A percentile compares a stretch with the other conserved stretches of the same genome.
Conservation (phyloP, 2,113 vertebrate genomes). For the Myocastor coypus region DNA sequence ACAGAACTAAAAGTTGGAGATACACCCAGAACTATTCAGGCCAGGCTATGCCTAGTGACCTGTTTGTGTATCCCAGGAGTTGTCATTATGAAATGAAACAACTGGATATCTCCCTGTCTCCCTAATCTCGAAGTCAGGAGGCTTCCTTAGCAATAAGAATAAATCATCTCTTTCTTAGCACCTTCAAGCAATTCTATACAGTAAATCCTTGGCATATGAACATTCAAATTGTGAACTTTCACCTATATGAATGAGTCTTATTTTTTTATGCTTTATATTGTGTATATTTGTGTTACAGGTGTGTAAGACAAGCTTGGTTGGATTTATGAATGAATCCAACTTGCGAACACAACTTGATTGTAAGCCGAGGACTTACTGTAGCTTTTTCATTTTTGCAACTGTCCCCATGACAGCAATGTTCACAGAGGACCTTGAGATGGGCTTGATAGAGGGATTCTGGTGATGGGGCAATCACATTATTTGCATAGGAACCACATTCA, state of each 20-base stretch:
- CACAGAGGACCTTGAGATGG: slow-evolving; percentile 25
- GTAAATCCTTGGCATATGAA: background rate
- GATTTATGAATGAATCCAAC: background rate
- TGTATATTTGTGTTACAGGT: background rate
- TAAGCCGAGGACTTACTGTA: background rate
- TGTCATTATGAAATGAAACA: background rate
- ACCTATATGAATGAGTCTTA: background rate
- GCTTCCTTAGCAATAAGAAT: slow-evolving; percentile 10
- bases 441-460: slow-evolving; percentile 31
- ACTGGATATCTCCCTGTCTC: background rate
- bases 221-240: background rate
- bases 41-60: slow-evolving; percentile 49
- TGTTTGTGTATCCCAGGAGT: slow-evolving; percentile 40
- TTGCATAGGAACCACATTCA: background rate
- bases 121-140: background rate
- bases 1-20: slow-evolving; percentile 59
- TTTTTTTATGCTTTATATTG: background rate
- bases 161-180: background rate
- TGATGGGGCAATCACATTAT: background rate
- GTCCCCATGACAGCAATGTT: background rate
- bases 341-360: background rate
- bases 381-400: slow-evolving; percentile 60
- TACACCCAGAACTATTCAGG: slow-evolving; percentile 40
- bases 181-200: slow-evolving; percentile 21
- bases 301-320: background rate